phyloP scores from a whole-genome alignment of 2,888 invertebrate genomes.

The Alentia gelatinosa region DNA sequence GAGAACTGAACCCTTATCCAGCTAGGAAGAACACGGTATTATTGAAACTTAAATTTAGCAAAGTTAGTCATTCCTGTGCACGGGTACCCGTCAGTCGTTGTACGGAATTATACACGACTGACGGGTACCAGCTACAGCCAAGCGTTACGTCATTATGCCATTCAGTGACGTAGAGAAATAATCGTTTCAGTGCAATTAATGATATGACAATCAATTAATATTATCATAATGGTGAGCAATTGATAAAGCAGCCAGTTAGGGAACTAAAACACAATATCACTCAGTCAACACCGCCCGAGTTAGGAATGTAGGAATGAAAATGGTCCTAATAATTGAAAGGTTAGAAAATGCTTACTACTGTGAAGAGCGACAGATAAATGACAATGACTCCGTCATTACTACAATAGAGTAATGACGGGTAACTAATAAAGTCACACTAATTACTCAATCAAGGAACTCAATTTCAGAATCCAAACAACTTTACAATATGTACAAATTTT shows the following conservation, averaged over 20 bases:
- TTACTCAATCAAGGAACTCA: neutral
- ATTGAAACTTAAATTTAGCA: too few relatives aligned
- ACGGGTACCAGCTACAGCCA: neutral
- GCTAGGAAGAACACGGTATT: too few relatives aligned
- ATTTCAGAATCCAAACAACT: neutral
- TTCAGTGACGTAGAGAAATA: neutral
- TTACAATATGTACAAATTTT: neutral
- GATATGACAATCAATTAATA: neutral
- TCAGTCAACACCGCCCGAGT: constrained; percentile 36
- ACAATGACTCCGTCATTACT: neutral
- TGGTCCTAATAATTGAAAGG: neutral
- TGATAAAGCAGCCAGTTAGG: constrained; percentile 29
- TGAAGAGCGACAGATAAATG: neutral
- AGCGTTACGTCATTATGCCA: neutral
- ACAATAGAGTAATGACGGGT: neutral
- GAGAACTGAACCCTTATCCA: too few relatives aligned
- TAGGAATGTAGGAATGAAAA: neutral
- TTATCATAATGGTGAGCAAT: neutral
- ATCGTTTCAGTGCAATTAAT: neutral
- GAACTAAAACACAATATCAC: constrained; percentile 33
- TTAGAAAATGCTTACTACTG: neutral
- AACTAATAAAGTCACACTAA: neutral
- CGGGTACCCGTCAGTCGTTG: neutral
- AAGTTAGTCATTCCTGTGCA: neutral
- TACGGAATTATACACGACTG: neutral